Evolutionary conservation across 2,888 invertebrate species (phyloP).

Genomic region (Drosophila anceps): DNA sequence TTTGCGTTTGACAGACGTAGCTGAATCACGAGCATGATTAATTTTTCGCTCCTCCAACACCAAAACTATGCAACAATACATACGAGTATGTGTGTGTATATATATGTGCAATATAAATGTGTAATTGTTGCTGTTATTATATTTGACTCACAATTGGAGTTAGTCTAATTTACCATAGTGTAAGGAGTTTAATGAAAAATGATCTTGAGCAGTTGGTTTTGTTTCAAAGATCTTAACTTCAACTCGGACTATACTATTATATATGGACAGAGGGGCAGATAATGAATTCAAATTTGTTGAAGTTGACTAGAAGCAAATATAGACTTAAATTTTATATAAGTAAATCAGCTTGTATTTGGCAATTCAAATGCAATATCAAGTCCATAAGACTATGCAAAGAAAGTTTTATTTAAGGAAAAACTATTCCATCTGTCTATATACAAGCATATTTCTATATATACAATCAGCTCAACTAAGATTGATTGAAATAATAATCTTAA

Average conservation of each 20-base stretch:
- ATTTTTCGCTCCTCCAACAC: constrained; percentile 42
- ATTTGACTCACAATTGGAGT: neutral
- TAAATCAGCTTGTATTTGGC: too few species aligned
- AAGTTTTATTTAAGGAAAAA: neutral
- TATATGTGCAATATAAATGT: neutral
- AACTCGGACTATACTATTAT: too few species aligned
- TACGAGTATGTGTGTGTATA: neutral
- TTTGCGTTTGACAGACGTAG: constrained; percentile 77
- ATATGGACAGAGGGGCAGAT: too few species aligned
- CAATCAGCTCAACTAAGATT: neutral
- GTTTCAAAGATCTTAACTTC: too few species aligned
- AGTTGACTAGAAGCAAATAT: neutral
- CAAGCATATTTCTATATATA: too few species aligned
- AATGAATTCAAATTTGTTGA: neutral
- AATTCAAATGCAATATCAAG: too few species aligned
- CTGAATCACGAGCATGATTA: constrained; percentile 76
- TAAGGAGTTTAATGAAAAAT: neutral
- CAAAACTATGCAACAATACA: constrained; percentile 2
- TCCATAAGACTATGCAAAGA: neutral
- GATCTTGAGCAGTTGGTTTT: too few species aligned
- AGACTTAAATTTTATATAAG: neutral
- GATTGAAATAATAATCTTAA: too few species aligned
- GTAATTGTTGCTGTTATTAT: neutral
- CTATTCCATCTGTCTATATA: neutral
- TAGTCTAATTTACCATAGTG: neutral